Conservation (phyloP, 2,797 vertebrate genomes). For the Triplophysa yarkandensis region DNA sequence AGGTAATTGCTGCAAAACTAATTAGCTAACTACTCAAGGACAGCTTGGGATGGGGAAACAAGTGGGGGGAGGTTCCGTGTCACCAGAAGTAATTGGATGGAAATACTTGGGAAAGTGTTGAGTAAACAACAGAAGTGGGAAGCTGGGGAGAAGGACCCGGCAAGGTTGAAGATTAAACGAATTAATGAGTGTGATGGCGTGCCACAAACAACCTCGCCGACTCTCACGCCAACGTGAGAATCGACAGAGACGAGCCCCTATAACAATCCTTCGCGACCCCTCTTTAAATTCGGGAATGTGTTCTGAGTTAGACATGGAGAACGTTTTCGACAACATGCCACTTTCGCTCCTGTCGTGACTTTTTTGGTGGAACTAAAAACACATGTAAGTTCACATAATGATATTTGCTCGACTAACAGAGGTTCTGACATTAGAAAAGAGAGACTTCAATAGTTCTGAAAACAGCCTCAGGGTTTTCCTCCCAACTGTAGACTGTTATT, state of each 20-base stretch:
- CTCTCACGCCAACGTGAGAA: conserved; percentile 39
- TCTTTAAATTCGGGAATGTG: background rate
- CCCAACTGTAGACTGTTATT: background rate
- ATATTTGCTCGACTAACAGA: background rate
- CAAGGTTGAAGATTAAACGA: conserved; percentile 65
- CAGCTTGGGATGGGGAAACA: conserved; percentile 59
- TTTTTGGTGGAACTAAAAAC: too few relatives aligned
- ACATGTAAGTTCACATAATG: background rate
- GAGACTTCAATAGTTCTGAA: conserved; percentile 25
- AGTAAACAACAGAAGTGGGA: conserved; percentile 60
- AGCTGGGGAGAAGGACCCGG: conserved; percentile 45
- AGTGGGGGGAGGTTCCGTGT: conserved; percentile 51
- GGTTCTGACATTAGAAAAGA: conserved; percentile 31
- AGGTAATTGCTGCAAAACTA: conserved; percentile 74
- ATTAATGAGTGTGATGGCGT: conserved; percentile 59
- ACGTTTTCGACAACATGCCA: background rate
- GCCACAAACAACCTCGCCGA: conserved; percentile 33
- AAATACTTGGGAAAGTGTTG: conserved; percentile 60
- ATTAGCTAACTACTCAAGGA: conserved; percentile 75
- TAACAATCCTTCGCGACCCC: conserved; percentile 13
- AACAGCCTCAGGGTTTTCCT: conserved; percentile 16
- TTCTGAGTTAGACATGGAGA: conserved; percentile 17
- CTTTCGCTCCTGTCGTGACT: too few relatives aligned
- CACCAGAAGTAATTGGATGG: conserved; percentile 65
- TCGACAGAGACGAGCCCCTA: conserved; percentile 38